A percentile compares a stretch with the other conserved stretches of the same genome.
Evolutionary conservation across 1,140 invertebrate genomes (phyloP).

Genomic region (Pachyrhynchus sulphureomaculatus): DNA sequence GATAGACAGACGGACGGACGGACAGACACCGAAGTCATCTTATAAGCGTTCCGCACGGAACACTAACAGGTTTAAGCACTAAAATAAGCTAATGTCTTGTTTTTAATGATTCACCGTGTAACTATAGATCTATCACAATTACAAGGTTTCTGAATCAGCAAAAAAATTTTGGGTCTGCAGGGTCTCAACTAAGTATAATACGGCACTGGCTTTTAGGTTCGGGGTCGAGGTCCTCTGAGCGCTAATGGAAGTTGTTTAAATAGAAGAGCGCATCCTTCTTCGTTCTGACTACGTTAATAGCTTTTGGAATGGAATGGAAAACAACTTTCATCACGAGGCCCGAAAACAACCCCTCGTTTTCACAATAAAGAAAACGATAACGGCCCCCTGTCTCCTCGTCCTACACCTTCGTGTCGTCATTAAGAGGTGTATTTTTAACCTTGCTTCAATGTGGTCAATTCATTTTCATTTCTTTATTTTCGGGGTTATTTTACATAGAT

Average conservation of each 20-base stretch:
- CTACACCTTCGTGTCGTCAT: conserved; percentile 11
- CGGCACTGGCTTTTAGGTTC: too few species aligned
- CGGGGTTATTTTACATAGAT: too few species aligned
- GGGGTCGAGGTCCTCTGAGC: conserved; percentile 17
- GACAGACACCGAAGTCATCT: too few species aligned
- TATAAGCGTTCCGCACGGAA: too few species aligned
- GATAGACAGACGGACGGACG: too few species aligned
- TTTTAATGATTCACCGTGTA: too few species aligned
- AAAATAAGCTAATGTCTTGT: too few species aligned
- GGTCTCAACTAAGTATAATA: too few species aligned
- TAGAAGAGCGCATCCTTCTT: conserved; percentile 47
- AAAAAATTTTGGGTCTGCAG: too few species aligned
- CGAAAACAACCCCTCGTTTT: conserved; percentile 36
- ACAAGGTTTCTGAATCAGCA: too few species aligned
- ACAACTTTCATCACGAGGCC: conserved; percentile 43
- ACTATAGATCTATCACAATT: too few species aligned
- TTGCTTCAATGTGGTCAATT: neutral
- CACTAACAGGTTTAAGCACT: too few species aligned
- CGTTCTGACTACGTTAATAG: conserved; percentile 47
- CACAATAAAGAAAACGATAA: conserved; percentile 36
- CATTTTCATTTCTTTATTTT: neutral
- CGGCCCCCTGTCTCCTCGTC: conserved; percentile 15
- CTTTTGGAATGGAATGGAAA: conserved; percentile 48
- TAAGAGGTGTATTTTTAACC: conserved; percentile 1
- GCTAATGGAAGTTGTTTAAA: conserved; percentile 50